These are phyloP conservation scores for Quadroppia sp. DNA, from an alignment of 2,888 invertebrate genomes.

Conservation along the genomic window DNA sequence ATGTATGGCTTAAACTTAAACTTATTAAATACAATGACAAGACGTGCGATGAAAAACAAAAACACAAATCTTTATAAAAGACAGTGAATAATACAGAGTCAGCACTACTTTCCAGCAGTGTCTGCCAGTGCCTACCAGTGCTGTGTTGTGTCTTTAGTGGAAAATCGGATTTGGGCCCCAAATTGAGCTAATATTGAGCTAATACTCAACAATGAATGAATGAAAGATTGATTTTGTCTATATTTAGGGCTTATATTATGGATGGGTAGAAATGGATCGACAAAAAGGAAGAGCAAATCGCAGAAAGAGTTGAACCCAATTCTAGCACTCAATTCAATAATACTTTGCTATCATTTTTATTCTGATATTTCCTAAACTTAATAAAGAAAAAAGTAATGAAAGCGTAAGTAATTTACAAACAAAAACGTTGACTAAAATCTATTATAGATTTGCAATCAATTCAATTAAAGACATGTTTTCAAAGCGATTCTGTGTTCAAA, in stretches of 20 bases:
- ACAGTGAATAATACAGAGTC: neutral
- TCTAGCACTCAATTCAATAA: neutral
- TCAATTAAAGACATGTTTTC: too few species aligned
- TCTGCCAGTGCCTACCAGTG: neutral
- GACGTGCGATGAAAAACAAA: slow-evolving; percentile 19
- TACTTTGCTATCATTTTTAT: too few species aligned
- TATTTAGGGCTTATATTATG: slow-evolving; percentile 27
- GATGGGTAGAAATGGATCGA: neutral
- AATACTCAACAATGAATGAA: slow-evolving; percentile 10
- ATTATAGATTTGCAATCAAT: too few species aligned
- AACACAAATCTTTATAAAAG: slow-evolving; percentile 34
- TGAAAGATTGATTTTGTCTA: slow-evolving; percentile 21
- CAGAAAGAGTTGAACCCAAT: neutral
- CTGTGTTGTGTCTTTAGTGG: neutral
- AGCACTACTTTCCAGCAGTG: slow-evolving; percentile 29
- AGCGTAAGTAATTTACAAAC: too few species aligned
- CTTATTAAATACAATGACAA: neutral
- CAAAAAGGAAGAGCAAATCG: neutral
- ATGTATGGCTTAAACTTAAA: neutral
- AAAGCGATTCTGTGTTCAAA: too few species aligned
- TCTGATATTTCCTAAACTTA: too few species aligned
- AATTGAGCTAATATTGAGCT: slow-evolving; percentile 27
- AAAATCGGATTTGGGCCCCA: slow-evolving; percentile 33
- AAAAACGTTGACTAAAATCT: too few species aligned
- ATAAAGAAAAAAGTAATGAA: too few species aligned